Base-by-base conservation (phyloP, 1,140 invertebrate species). In the Stegodyphus dumicola region DNA sequence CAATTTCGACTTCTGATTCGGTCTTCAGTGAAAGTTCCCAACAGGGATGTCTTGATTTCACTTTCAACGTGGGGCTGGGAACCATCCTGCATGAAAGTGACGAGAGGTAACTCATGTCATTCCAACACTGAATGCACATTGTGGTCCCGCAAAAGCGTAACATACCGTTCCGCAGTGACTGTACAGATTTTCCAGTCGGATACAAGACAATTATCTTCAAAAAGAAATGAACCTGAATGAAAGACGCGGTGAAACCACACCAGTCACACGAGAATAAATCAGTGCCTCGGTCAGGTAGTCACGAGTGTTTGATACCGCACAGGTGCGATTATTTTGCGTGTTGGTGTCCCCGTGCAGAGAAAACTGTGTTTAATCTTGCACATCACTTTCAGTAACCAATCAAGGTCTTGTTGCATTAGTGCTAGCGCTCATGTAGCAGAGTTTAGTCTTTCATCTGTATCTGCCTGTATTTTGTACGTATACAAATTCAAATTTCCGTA, bases 401-500 rank as follows among this genome's bases (percentile, higher is more conserved):
- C 33, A 33, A 33, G 33, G 1, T 33, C 33, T 3, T 3, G 3
- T 17, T 66, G 5, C 17, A 49, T 17, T 11, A 6, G 7, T 56
- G n/a, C 71, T 5, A 54, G 71, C 9, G 17, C 52, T 17, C 52
- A 74, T 74, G 71, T 74, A 54, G 18, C 52, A 54, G 17, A 54
- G 7, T 17, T 74, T n/a, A 6, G 49, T 17, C 17, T 74, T 74
- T 53, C 52, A 18, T 17, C 52, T 15, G 17, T 18, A 74, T 54
- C 71, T 53, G 15, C 6, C 51, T 74, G 71, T n/a, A 6, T 9
- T 18, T 74, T 74, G 52, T 56, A 54, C n/a, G 7, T 7, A 74
- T 74, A 54, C 13, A 74, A 6, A 74, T 54, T 1, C 71, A 54
- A 74, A 15, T 56, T 74, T 74, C 52, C 53, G 15, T 74, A 52